Percentiles rank a stretch among this genome's conserved stretches.
Evolutionary conservation across 2,888 invertebrate genomes (phyloP).

Genomic region (Andrena flavipes): DNA sequence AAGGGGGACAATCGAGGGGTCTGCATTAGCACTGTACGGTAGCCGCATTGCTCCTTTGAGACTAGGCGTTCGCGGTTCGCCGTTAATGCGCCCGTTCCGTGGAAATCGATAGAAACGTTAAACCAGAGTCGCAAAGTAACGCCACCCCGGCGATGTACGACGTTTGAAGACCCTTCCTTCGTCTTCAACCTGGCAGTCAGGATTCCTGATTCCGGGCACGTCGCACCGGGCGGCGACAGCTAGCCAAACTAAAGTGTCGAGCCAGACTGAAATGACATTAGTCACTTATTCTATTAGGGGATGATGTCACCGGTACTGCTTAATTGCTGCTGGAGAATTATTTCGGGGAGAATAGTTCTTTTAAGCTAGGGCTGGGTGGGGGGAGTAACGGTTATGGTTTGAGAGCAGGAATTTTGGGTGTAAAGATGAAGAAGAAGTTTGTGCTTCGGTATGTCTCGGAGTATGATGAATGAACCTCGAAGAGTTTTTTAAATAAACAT

Average conservation of each 20-base stretch:
- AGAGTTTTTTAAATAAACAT: too few relatives aligned
- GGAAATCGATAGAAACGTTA: slow-evolving; percentile 72
- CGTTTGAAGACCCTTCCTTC: slow-evolving; percentile 27
- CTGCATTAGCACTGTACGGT: slow-evolving; percentile 67
- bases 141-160: slow-evolving; percentile 28
- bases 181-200: slow-evolving; percentile 13
- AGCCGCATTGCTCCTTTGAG: slow-evolving; percentile 74
- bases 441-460: too few relatives aligned
- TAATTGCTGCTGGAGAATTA: slow-evolving; percentile 30
- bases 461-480: too few relatives aligned
- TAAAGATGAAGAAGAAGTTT: too few relatives aligned
- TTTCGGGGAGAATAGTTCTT: slow-evolving; percentile 6
- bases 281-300: slow-evolving; percentile 44
- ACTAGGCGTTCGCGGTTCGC: slow-evolving; percentile 70
- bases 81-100: slow-evolving; percentile 71
- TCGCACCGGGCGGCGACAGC: slow-evolving; percentile 30
- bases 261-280: slow-evolving; percentile 44
- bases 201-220: slow-evolving; percentile 41
- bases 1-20: slow-evolving; percentile 54
- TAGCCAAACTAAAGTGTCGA: slow-evolving; percentile 23
- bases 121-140: slow-evolving; percentile 56
- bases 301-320: slow-evolving; percentile 20
- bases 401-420: too few relatives aligned
- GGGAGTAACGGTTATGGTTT: too few relatives aligned
- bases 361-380: too few relatives aligned